These are phyloP conservation scores for Scylla paramamosain DNA, from an alignment of 1,140 invertebrate genomes.

Conservation along the genomic window DNA sequence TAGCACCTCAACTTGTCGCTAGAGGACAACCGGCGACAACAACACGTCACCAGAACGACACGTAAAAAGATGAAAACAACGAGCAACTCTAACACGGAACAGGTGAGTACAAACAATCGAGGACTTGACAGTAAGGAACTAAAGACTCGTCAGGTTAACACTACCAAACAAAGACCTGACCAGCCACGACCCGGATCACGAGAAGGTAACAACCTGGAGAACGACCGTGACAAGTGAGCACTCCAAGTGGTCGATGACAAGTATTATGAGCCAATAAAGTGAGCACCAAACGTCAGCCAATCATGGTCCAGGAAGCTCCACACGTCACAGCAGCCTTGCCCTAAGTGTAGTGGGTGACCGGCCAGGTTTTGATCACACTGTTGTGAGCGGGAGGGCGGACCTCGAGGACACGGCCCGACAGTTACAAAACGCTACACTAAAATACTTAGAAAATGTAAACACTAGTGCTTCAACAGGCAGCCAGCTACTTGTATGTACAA, in stretches of 20 bases:
- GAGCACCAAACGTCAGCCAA: slow-evolving; percentile 58
- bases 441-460: slow-evolving; percentile 41
- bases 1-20: slow-evolving; percentile 45
- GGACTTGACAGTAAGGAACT: slow-evolving; percentile 34
- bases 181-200: slow-evolving; percentile 23
- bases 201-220: slow-evolving; percentile 6
- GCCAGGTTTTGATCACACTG: slow-evolving; percentile 58
- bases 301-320: slow-evolving; percentile 32
- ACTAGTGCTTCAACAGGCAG: slow-evolving; percentile 31
- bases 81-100: not conserved
- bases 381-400: slow-evolving; percentile 47
- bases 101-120: slow-evolving; percentile 30
- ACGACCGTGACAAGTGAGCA: slow-evolving; percentile 39
- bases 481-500: slow-evolving; percentile 13
- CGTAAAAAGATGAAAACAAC: slow-evolving; percentile 4
- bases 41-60: not conserved
- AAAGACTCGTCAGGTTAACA: slow-evolving; percentile 32
- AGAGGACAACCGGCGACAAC: not conserved
- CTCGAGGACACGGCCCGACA: not conserved
- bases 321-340: slow-evolving; percentile 1
- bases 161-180: slow-evolving; percentile 6
- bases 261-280: slow-evolving; percentile 44
- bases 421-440: slow-evolving; percentile 33
- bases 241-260: slow-evolving; percentile 30
- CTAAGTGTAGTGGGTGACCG: slow-evolving; percentile 1